These are phyloP conservation scores for Saguinus midas DNA, from an alignment of 2,113 vertebrate species.

Conservation along the genomic window DNA sequence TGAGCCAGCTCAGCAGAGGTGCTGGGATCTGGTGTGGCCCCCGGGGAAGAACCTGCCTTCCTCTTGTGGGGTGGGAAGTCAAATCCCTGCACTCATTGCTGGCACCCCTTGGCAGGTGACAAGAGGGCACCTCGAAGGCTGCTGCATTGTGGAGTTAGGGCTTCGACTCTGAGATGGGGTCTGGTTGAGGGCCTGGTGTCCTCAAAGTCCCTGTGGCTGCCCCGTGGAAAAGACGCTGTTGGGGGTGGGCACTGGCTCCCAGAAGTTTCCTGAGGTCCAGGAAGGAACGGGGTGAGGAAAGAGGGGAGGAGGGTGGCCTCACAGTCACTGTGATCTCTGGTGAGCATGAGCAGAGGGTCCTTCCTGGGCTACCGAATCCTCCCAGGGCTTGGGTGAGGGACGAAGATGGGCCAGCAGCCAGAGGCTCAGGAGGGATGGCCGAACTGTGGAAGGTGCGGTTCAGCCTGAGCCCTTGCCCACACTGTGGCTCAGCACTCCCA, in stretches of 20 bases:
- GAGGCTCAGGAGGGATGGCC: background rate
- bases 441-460: background rate
- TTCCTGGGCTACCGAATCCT: background rate
- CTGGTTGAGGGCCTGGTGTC: background rate
- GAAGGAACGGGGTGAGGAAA: background rate
- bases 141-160: fast-evolving
- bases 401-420: background rate
- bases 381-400: background rate
- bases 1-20: background rate
- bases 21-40: background rate
- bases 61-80: fast-evolving
- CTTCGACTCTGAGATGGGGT: background rate
- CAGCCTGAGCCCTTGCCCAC: background rate
- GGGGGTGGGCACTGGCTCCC: background rate
- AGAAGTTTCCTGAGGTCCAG: background rate
- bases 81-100: fast-evolving
- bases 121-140: background rate
- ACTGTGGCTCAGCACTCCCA: background rate
- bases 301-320: background rate
- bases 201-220: too few relatives aligned
- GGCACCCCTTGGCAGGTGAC: background rate
- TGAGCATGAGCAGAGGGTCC: background rate
- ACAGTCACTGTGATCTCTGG: too few relatives aligned
- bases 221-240: fast-evolving
- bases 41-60: background rate